Conservation (phyloP, 2,113 vertebrate species). For the Megaptera novaeangliae region DNA sequence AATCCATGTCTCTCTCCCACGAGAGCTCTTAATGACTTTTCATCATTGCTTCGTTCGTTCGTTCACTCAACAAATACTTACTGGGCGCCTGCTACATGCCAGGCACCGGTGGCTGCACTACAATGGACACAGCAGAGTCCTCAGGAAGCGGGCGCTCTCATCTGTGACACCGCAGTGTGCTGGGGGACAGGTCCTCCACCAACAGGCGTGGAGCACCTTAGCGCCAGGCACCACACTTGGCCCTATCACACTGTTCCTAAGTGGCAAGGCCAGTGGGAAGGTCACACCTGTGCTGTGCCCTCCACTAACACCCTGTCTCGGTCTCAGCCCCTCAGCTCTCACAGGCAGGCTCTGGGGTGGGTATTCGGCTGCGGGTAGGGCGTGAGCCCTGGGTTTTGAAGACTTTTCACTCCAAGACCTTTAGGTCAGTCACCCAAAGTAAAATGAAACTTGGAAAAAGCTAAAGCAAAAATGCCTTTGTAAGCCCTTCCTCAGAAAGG, state of each 20-base stretch:
- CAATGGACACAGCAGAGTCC: neutral
- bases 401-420: neutral
- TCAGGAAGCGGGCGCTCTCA: accelerated
- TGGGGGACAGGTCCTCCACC: too few relatives aligned
- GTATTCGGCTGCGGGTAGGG: accelerated
- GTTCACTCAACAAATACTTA: neutral
- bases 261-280: neutral
- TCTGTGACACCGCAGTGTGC: neutral
- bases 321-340: neutral
- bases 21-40: neutral
- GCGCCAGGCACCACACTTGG: accelerated
- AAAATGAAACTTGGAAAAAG: neutral
- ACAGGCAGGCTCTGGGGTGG: accelerated
- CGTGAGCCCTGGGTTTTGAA: neutral
- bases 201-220: accelerated
- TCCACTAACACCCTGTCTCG: accelerated
- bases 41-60: neutral
- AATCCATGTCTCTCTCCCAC: neutral
- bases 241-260: neutral
- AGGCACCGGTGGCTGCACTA: neutral
- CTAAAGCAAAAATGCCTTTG: neutral
- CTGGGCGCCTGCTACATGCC: accelerated
- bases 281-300: neutral
- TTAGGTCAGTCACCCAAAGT: neutral
- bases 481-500: neutral